phyloP scores from a whole-genome alignment of 1,140 invertebrate species.

The Battus philenor region DNA sequence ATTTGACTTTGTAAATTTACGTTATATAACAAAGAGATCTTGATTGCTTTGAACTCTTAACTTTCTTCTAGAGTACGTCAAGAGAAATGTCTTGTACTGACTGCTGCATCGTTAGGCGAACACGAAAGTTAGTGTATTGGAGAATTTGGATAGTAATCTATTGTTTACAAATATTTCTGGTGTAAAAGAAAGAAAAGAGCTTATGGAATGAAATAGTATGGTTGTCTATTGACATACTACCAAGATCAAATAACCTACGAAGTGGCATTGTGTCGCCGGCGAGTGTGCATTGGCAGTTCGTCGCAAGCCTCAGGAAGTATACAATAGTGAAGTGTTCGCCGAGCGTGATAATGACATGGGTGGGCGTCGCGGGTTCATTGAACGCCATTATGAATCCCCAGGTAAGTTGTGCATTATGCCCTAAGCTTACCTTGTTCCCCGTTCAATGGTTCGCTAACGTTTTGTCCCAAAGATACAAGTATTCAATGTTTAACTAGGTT shows the following conservation, averaged over 20 bases:
- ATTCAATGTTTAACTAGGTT: conserved; percentile 2
- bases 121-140: too few relatives aligned
- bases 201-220: conserved; percentile 3
- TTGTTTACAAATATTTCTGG: background rate
- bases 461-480: background rate
- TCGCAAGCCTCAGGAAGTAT: conserved; percentile 31
- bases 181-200: conserved; percentile 1
- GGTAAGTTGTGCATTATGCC: conserved; percentile 33
- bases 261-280: conserved; percentile 6
- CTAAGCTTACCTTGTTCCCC: conserved; percentile 26
- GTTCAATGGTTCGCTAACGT: conserved; percentile 9
- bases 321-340: conserved; percentile 43
- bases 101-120: too few relatives aligned
- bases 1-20: too few relatives aligned
- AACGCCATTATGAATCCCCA: conserved; percentile 59
- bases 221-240: too few relatives aligned
- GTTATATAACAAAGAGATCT: too few relatives aligned
- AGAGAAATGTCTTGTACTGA: too few relatives aligned
- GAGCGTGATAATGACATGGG: conserved; percentile 58
- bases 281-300: conserved; percentile 14
- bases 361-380: conserved; percentile 63
- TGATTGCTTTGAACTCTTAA: too few relatives aligned
- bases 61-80: too few relatives aligned
- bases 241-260: background rate
- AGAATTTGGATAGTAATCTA: too few relatives aligned